phyloP scores from a whole-genome alignment of 1,140 invertebrate species.

The Copidosoma floridanum region DNA sequence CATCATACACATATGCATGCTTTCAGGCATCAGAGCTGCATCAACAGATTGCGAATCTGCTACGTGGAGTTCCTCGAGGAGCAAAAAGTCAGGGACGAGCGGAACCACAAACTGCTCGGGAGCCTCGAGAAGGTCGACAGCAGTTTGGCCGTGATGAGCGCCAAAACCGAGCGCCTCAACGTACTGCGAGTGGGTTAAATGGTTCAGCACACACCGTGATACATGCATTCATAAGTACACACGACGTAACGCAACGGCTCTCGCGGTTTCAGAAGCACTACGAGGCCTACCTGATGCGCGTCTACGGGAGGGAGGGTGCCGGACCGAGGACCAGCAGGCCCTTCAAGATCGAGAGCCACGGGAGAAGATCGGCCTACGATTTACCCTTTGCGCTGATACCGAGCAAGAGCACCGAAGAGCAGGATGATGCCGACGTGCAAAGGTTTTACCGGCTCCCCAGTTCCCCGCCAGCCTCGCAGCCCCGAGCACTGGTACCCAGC shows the following conservation, averaged over 20 bases:
- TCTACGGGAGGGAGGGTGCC: constrained; percentile 33
- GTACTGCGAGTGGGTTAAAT: constrained; percentile 55
- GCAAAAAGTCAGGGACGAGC: constrained; percentile 59
- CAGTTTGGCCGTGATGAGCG: constrained; percentile 58
- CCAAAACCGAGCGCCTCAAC: constrained; percentile 63
- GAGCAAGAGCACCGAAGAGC: background rate
- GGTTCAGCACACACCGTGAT: too few species aligned
- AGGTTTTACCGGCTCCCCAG: too few species aligned
- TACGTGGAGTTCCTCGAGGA: constrained; percentile 65
- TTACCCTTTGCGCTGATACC: too few species aligned
- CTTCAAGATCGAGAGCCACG: constrained; percentile 34
- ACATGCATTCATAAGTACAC: too few species aligned
- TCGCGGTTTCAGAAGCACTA: constrained; percentile 50
- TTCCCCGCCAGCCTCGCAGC: too few species aligned
- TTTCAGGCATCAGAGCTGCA: constrained; percentile 50
- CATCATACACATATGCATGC: too few species aligned
- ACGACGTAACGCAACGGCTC: too few species aligned
- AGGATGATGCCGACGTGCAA: too few species aligned
- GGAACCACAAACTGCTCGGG: constrained; percentile 61
- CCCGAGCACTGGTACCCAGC: too few species aligned
- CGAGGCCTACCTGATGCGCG: constrained; percentile 41
- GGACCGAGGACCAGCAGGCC: constrained; percentile 19
- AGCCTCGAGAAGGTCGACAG: constrained; percentile 61
- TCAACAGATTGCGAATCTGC: constrained; percentile 58
- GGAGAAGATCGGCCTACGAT: too few species aligned